Percentiles rank a stretch among this genome's conserved stretches.
Conservation (phyloP, 2,888 invertebrate genomes). For the Mermis nigrescens region DNA sequence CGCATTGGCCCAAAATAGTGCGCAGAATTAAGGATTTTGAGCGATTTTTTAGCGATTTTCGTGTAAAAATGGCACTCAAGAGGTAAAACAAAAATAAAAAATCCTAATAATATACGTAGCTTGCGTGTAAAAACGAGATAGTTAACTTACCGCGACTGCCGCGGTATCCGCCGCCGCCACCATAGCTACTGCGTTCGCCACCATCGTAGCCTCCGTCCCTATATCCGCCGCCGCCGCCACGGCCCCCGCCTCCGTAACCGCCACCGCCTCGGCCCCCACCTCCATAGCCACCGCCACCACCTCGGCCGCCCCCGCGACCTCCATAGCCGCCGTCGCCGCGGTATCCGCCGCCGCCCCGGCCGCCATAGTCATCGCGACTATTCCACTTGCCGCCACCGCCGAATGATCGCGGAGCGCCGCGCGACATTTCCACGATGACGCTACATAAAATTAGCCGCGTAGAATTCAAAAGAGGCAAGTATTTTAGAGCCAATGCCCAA, state of each 20-base stretch:
- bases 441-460: too few species aligned
- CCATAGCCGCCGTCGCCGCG: not conserved
- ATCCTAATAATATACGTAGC: too few species aligned
- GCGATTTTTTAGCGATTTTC: too few species aligned
- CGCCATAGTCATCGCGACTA: not conserved
- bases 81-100: too few species aligned
- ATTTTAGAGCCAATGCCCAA: too few species aligned
- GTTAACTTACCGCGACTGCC: constrained; percentile 2
- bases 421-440: not conserved
- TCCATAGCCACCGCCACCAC: not conserved
- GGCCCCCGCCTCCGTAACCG: not conserved
- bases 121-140: too few species aligned
- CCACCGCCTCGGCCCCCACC: constrained; percentile 1
- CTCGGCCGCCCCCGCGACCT: not conserved
- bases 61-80: too few species aligned
- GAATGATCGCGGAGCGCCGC: not conserved
- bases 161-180: not conserved
- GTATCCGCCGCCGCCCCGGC: constrained; percentile 1
- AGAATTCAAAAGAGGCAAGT: too few species aligned
- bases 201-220: not conserved
- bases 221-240: not conserved
- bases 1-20: too few species aligned
- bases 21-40: too few species aligned
- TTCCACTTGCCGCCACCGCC: not conserved
- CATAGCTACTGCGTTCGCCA: not conserved